Conservation (phyloP, 2,888 invertebrate species). For the Clepsis dumicolana region DNA sequence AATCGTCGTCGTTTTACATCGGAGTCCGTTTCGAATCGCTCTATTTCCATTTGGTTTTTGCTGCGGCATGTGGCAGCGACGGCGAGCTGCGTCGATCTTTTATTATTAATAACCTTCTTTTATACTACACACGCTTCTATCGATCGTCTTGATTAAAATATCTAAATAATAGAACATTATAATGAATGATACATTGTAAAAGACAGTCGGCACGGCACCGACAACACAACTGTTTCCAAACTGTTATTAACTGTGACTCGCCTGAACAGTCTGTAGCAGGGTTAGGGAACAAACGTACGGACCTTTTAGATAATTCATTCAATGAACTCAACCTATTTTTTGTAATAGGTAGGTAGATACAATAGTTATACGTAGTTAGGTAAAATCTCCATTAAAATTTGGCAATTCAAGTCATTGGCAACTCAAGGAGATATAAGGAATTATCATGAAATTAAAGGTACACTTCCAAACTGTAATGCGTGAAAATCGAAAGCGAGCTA, state of each 20-base stretch:
- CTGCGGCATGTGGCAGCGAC: conserved; percentile 78
- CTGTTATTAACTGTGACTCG: conserved; percentile 8
- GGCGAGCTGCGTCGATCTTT: conserved; percentile 68
- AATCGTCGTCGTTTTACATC: conserved; percentile 72
- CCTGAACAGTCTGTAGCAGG: background rate
- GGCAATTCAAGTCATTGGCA: background rate
- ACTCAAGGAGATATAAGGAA: background rate
- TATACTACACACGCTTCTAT: conserved; percentile 76
- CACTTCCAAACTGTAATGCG: conserved; percentile 31
- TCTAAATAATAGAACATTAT: conserved; percentile 78
- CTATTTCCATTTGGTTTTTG: conserved; percentile 81
- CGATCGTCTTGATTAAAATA: conserved; percentile 84
- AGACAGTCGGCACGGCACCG: conserved; percentile 43
- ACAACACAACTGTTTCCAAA: conserved; percentile 39
- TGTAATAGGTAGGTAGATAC: background rate
- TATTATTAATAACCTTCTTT: conserved; percentile 85
- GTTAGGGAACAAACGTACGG: background rate
- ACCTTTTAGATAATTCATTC: background rate
- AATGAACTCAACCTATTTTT: background rate
- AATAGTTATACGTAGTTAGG: too few relatives aligned
- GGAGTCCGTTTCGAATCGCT: conserved; percentile 80
- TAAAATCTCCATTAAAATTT: too few relatives aligned
- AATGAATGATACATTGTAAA: conserved; percentile 68
- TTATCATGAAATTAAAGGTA: conserved; percentile 19
- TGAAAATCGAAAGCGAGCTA: conserved; percentile 45